phyloP scores from a whole-genome alignment of 2,888 invertebrate species.

The Archips crataeganus region DNA sequence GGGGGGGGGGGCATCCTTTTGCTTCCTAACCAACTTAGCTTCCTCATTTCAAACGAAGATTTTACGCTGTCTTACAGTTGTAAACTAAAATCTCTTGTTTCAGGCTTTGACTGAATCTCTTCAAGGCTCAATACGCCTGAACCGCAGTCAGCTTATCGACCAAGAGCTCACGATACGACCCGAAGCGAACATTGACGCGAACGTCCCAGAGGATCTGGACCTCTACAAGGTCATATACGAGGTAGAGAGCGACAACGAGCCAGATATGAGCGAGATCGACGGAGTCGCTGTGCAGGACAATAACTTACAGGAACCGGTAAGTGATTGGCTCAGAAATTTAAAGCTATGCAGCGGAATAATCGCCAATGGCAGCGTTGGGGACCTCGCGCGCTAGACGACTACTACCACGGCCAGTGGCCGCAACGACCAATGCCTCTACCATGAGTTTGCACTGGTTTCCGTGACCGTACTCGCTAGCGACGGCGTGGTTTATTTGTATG shows the following conservation, averaged over 20 bases:
- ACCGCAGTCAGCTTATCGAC: constrained; percentile 73
- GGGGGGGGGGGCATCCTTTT: no score
- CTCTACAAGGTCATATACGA: constrained; percentile 78
- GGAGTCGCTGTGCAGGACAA: constrained; percentile 62
- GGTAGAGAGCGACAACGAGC: constrained; percentile 74
- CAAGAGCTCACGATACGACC: constrained; percentile 78
- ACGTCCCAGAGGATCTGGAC: constrained; percentile 79
- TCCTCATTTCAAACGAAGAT: no score
- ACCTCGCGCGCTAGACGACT: no score
- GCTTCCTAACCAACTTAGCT: no score
- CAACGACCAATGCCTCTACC: no score
- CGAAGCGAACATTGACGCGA: constrained; percentile 78
- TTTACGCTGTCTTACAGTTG: neutral
- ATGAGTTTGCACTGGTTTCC: no score
- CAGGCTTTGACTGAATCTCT: constrained; percentile 79
- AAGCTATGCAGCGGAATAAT: neutral
- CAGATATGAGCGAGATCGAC: constrained; percentile 69
- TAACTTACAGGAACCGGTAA: constrained; percentile 63
- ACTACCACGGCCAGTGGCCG: no score
- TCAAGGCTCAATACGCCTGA: constrained; percentile 70
- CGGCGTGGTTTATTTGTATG: no score
- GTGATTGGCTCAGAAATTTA: constrained; percentile 33
- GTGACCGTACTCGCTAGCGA: no score
- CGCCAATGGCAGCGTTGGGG: neutral
- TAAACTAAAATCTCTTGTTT: constrained; percentile 41